A percentile compares a stretch with the other conserved stretches of the same genome.
Conservation (phyloP, 2,797 vertebrate genomes). For the Notolepis coatsorum region DNA sequence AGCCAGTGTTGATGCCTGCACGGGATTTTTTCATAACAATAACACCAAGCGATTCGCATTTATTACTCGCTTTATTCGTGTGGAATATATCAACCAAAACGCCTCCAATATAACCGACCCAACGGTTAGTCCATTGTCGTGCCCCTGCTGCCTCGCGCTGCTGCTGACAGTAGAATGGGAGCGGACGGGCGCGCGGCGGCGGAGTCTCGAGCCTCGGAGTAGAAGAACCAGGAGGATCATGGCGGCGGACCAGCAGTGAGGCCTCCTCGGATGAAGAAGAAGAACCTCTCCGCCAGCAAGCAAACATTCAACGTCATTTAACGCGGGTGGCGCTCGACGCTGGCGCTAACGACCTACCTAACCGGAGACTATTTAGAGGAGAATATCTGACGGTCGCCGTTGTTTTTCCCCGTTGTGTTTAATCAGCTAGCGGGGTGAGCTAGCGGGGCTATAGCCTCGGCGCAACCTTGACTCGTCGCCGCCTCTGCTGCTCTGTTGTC, state of each 20-base stretch:
- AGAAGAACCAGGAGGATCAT: slow-evolving; percentile 81
- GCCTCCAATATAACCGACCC: slow-evolving; percentile 13
- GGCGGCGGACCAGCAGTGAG: slow-evolving; percentile 81
- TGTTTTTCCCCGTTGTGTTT: slow-evolving; percentile 28
- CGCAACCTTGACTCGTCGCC: slow-evolving; percentile 77
- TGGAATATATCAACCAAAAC: slow-evolving; percentile 46
- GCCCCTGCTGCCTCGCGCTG: slow-evolving; percentile 12
- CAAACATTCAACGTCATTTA: slow-evolving; percentile 4
- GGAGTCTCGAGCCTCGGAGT: slow-evolving; percentile 78
- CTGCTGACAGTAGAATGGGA: slow-evolving; percentile 71
- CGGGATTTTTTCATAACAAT: slow-evolving; percentile 81
- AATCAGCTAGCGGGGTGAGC: slow-evolving; percentile 24
- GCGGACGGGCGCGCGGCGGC: slow-evolving; percentile 71
- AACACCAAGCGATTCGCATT: slow-evolving; percentile 70
- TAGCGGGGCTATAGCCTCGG: slow-evolving; percentile 51
- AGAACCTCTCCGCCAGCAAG: slow-evolving; percentile 8
- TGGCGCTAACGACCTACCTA: no score
- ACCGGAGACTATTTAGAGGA: slow-evolving; percentile 10
- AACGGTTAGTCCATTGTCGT: neutral
- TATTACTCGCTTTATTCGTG: slow-evolving; percentile 25
- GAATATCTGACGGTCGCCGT: neutral
- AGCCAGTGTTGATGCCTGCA: slow-evolving; percentile 76
- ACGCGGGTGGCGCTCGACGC: neutral
- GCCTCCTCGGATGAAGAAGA: slow-evolving; percentile 58
- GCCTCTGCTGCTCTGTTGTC: slow-evolving; percentile 49